Percentiles rank a stretch among this genome's conserved stretches.
These are phyloP conservation scores for Pachycephala philippinensis DNA, from an alignment of 2,113 vertebrate species.

Conservation along the genomic window DNA sequence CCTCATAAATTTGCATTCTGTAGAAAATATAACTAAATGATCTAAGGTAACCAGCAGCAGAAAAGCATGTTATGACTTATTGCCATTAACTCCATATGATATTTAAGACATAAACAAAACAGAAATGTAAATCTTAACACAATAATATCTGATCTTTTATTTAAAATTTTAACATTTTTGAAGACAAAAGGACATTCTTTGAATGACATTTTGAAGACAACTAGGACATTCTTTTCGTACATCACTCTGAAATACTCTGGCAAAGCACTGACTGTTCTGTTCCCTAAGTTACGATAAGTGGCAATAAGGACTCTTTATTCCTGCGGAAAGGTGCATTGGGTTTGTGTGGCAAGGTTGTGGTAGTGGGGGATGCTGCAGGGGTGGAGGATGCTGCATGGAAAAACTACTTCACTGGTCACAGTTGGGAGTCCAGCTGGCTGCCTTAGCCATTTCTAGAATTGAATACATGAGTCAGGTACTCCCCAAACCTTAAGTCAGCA, in stretches of 20 bases:
- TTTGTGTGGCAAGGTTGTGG: background rate
- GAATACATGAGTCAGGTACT: background rate
- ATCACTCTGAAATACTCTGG: background rate
- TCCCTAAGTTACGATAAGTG: background rate
- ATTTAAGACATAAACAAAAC: background rate
- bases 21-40: background rate
- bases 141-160: background rate
- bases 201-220: too few species aligned
- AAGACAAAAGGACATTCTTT: too few species aligned
- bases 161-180: background rate
- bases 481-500: background rate
- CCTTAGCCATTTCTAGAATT: background rate
- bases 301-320: background rate
- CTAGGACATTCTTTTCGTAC: background rate
- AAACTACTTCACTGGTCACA: background rate
- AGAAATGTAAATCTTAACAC: background rate
- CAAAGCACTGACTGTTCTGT: background rate
- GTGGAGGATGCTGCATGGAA: background rate
- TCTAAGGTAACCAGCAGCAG: background rate
- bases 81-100: background rate
- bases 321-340: background rate
- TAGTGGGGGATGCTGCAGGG: background rate
- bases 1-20: background rate
- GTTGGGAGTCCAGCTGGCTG: background rate
- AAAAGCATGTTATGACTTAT: background rate